These are phyloP conservation scores for Palythoa grandis DNA, from an alignment of 92 coral and sea anemone species.

Conservation along the genomic window DNA sequence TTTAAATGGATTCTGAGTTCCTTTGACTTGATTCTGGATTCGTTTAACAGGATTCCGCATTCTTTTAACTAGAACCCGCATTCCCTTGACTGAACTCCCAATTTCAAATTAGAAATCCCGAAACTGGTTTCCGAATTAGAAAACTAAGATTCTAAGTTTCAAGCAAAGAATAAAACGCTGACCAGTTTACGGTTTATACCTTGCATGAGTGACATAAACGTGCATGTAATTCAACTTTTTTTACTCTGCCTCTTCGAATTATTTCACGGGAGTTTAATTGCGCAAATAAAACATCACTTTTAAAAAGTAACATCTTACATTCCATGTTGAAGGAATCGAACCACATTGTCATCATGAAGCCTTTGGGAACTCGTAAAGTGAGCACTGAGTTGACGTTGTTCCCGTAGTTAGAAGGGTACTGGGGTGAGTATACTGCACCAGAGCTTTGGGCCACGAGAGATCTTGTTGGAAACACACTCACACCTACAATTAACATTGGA, in stretches of 20 bases:
- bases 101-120: no score
- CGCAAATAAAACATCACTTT: neutral
- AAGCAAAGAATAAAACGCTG: no score
- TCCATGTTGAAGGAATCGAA: constrained; percentile 16
- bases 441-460: neutral
- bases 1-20: neutral
- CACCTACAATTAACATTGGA: neutral
- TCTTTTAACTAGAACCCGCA: neutral
- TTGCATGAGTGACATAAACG: no score
- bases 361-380: constrained; percentile 5
- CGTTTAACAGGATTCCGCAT: neutral
- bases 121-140: no score
- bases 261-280: no score
- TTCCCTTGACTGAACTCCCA: no score
- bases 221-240: no score
- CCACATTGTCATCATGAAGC: constrained; percentile 20
- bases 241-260: neutral
- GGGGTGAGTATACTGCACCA: constrained; percentile 12
- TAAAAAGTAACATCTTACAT: neutral
- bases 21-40: neutral
- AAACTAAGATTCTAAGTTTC: no score
- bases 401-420: constrained; percentile 25
- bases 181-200: no score
- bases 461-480: constrained; percentile 2
- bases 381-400: constrained; percentile 15